Evolutionary conservation across 2,888 invertebrate species (phyloP).

Genomic region (Ethmia dodecea): DNA sequence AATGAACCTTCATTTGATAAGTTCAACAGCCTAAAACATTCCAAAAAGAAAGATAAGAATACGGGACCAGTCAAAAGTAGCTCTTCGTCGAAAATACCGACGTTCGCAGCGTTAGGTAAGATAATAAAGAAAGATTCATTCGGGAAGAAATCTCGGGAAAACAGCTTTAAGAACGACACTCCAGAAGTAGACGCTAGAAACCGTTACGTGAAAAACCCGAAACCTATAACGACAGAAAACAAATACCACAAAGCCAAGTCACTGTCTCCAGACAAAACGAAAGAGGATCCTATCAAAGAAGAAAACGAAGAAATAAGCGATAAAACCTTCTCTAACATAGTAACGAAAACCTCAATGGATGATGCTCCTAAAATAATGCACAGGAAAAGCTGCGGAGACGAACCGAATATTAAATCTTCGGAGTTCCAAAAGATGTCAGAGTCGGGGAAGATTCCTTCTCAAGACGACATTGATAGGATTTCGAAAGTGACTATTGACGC

Average conservation of each 20-base stretch:
- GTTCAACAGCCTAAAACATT: conserved; percentile 63
- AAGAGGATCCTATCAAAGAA: conserved; percentile 45
- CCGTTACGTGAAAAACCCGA: conserved; percentile 61
- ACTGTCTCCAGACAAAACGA: conserved; percentile 53
- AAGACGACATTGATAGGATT: conserved; percentile 91
- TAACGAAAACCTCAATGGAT: conserved; percentile 11
- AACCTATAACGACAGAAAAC: conserved; percentile 48
- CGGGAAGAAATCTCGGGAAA: conserved; percentile 49
- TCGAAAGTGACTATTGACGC: conserved; percentile 92
- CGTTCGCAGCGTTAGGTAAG: conserved; percentile 67
- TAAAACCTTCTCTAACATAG: conserved; percentile 8
- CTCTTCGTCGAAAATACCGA: conserved; percentile 69
- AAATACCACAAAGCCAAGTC: conserved; percentile 67
- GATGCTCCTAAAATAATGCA: conserved; percentile 37
- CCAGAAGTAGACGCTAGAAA: conserved; percentile 38
- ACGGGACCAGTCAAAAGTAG: conserved; percentile 55
- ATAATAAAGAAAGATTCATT: conserved; percentile 72
- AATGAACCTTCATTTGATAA: conserved; percentile 54
- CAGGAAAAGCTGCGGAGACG: conserved; percentile 70
- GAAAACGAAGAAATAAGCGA: conserved; percentile 27
- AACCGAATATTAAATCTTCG: conserved; percentile 41
- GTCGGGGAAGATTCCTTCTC: conserved; percentile 80
- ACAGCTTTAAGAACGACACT: conserved; percentile 27
- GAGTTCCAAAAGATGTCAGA: conserved; percentile 57
- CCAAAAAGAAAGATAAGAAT: conserved; percentile 58